A percentile compares a stretch with the other conserved stretches of the same genome.
phyloP scores from a whole-genome alignment of 1,140 invertebrate genomes.

The Platyura marginata region DNA sequence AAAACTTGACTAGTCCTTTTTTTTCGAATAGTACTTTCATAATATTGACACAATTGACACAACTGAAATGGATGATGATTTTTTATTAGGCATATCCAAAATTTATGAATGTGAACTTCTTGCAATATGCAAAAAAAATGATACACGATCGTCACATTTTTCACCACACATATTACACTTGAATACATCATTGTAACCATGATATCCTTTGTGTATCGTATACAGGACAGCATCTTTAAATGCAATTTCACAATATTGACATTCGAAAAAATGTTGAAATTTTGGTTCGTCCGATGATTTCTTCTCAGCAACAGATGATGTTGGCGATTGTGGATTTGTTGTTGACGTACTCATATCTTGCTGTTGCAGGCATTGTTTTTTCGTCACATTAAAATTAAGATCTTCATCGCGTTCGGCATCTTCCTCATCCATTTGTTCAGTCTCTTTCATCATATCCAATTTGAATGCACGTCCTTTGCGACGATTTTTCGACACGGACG shows the following conservation, averaged over 20 bases:
- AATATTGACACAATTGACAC: no score
- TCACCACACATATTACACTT: conserved; percentile 90
- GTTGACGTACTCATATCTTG: not conserved
- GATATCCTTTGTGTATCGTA: conserved; percentile 91
- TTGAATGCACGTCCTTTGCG: conserved; percentile 19
- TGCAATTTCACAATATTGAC: conserved; percentile 72
- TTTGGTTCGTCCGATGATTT: conserved; percentile 6
- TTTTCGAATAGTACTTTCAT: no score
- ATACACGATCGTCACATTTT: conserved; percentile 56
- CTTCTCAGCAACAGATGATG: conserved; percentile 2
- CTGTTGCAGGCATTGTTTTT: no score
- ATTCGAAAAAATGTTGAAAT: conserved; percentile 38
- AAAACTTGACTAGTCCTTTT: no score
- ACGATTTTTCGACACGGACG: conserved; percentile 10
- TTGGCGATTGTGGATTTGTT: not conserved
- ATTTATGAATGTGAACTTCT: conserved; percentile 55
- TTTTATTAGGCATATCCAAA: no score
- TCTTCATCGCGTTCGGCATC: no score
- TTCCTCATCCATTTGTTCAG: no score
- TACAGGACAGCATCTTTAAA: conserved; percentile 86
- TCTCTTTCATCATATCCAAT: no score
- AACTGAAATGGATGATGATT: no score
- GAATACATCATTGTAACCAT: conserved; percentile 77
- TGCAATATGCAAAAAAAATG: conserved; percentile 85
- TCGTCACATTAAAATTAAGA: no score